Percentiles rank a stretch among this genome's conserved stretches.
phyloP scores from a whole-genome alignment of 2,888 invertebrate genomes.

The Rambutsinella grinnellia region DNA sequence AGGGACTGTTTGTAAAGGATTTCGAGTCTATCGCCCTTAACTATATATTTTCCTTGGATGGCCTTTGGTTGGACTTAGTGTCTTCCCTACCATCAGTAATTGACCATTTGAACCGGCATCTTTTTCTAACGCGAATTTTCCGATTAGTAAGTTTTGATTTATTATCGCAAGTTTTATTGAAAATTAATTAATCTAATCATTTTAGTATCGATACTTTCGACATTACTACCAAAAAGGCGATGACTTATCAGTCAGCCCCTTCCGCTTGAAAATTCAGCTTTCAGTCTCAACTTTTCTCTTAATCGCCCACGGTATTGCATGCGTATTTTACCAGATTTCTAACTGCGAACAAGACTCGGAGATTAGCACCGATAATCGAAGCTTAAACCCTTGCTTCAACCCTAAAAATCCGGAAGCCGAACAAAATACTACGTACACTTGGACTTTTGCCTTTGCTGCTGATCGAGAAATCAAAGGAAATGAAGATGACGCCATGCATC shows the following conservation, averaged over 20 bases:
- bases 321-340: slow-evolving; percentile 54
- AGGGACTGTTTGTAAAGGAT: slow-evolving; percentile 38
- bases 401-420: not conserved
- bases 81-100: slow-evolving; percentile 6
- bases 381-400: not conserved
- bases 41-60: slow-evolving; percentile 22
- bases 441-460: slow-evolving; percentile 34
- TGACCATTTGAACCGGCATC: not conserved
- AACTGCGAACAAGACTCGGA: slow-evolving; percentile 25
- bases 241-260: slow-evolving; percentile 50
- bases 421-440: slow-evolving; percentile 1
- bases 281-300: slow-evolving; percentile 52
- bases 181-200: not conserved
- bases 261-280: slow-evolving; percentile 51
- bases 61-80: slow-evolving; percentile 29
- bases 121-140: not conserved
- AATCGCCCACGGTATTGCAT: slow-evolving; percentile 55
- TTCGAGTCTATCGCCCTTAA: slow-evolving; percentile 13
- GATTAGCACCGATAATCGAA: not conserved
- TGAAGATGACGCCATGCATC: not conserved
- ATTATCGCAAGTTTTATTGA: not conserved
- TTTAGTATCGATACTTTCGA: slow-evolving; percentile 33
- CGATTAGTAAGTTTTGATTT: slow-evolving; percentile 12
- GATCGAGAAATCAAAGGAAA: not conserved
- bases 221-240: slow-evolving; percentile 25